These are phyloP conservation scores for Petrocephalus schoutedeni DNA, from an alignment of 2,797 vertebrate genomes.

Conservation along the genomic window DNA sequence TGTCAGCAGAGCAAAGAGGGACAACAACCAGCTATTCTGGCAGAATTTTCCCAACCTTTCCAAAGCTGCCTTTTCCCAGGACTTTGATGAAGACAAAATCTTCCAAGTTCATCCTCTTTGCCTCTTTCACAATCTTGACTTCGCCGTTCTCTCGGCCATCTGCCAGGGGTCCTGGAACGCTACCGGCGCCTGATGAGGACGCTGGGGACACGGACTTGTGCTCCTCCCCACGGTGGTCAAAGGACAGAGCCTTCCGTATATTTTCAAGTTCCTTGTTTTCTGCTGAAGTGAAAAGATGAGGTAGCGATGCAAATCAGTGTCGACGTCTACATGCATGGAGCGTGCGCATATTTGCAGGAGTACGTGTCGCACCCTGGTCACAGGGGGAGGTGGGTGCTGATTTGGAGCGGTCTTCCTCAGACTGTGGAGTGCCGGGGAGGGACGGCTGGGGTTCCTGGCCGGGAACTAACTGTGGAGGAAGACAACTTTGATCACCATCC, in stretches of 20 bases:
- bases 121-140: slow-evolving; percentile 69
- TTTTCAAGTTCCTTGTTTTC: slow-evolving; percentile 90
- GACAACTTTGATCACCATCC: slow-evolving; percentile 10
- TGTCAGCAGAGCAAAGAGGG: not conserved
- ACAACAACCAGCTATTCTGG: not conserved
- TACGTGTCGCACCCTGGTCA: slow-evolving; percentile 72
- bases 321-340: not conserved
- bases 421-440: slow-evolving; percentile 63
- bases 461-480: slow-evolving; percentile 69
- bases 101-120: slow-evolving; percentile 75
- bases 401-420: slow-evolving; percentile 81
- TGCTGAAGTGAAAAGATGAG: slow-evolving; percentile 38
- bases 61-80: slow-evolving; percentile 93
- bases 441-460: slow-evolving; percentile 73
- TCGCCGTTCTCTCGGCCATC: slow-evolving; percentile 78
- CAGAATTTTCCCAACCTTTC: slow-evolving; percentile 70
- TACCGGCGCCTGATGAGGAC: slow-evolving; percentile 49
- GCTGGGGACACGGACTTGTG: slow-evolving; percentile 58
- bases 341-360: not conserved
- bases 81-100: slow-evolving; percentile 96
- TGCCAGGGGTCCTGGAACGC: slow-evolving; percentile 54
- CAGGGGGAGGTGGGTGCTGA: slow-evolving; percentile 91
- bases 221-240: slow-evolving; percentile 85
- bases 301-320: not conserved
- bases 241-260: slow-evolving; percentile 86